Base-by-base conservation (phyloP, 2,888 invertebrate species). In the Drosophila emarginata region DNA sequence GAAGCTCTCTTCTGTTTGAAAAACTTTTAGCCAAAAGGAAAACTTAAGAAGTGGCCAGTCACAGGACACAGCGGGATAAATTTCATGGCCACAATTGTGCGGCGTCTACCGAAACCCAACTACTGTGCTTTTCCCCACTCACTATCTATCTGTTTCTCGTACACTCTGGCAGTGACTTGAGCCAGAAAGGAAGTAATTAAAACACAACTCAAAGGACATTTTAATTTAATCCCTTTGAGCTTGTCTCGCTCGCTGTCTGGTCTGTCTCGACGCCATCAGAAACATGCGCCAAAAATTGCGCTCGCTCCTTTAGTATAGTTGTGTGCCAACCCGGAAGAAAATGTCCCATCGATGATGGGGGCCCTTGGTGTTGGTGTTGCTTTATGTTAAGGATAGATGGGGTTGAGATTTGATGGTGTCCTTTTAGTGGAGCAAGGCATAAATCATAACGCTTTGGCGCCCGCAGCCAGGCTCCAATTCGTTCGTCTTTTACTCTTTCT, bases 201-300 rank as follows among this genome's bases (percentile, higher is more conserved):
- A 88, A 87, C 78, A 78, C 86, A 82, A 88, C 86, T 87, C 86
- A 88, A 87, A 88, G 88, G 88, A 87, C 87, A 87, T 84, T 86
- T 86, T 86, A 87, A 87, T 88, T 86, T 88, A 87, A 87, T 86
- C 86, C 81, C 86, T 87, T 86, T 86, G 86, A 86, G 84, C 87
- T 77, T 76, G 89, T 86, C 89, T 89, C 84, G 87, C 85, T 83
- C 32, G 32, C 76, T 76, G 89, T 45, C 45, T 45, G 45, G 18
- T 80, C 82, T 88, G 89, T 87, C 89, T 89, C 85, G 89, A 79
- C 85, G 86, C 87, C 89, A 78, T 89, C 89, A 89, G 73, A 76
- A 79, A 79, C 86, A 89, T 84, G 75, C 85, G 77, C 76, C 81
- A 69, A 69, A 69, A 75, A 53, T 75, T 32, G 67, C 36, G 59